Evolutionary conservation across 1,140 invertebrate genomes (phyloP), one percentile per base, ranked within the genome.

Genomic region (Pseudachorutes palmiensis): DNA sequence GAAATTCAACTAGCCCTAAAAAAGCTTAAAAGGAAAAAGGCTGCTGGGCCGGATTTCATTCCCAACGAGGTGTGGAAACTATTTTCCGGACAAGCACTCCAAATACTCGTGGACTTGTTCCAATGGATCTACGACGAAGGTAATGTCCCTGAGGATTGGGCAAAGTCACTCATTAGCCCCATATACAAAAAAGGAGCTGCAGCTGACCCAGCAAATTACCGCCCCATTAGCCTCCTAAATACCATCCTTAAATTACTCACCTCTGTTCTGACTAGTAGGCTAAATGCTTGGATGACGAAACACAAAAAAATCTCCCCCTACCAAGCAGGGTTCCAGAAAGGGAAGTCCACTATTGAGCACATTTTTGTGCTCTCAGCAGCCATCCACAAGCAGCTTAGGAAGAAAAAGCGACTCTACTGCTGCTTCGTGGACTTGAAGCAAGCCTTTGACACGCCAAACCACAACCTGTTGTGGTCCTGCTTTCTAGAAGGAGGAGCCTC

Each of bases 171-270:
- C 2, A 69, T 69, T 19, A 33, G 41, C 22, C 63, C 68, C 0
- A 62, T 66, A 1, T 57, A 69, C 29, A 74, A 74, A 63, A 75
- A 74, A 60, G 68, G 71, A n/a, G 69, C 73, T 28, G 22, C 1
- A 2, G 36, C 49, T 5, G 65, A 65, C 2, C 67, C 73, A n/a
- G 9, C 32, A 16, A 75, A 76, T 51, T 75, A 74, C 49, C 63
- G 74, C 30, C 70, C 72, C 32, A 75, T 76, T 5, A 68, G 71
- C 16, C 70, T 75, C 16, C 26, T 75, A 0, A 74, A 75, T 62
- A 68, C 63, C 22, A 36, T 64, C 16, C 60, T 63, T 0, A 75
- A 76, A 73, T 32, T 75, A 1, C 74, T 72, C 31, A 70, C 71
- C 0, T 59, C 62, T 5, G 51, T 76, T 0, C 62, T 76, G 30